Conservation (phyloP, 2,797 vertebrate species). For the Amblyraja radiata region DNA sequence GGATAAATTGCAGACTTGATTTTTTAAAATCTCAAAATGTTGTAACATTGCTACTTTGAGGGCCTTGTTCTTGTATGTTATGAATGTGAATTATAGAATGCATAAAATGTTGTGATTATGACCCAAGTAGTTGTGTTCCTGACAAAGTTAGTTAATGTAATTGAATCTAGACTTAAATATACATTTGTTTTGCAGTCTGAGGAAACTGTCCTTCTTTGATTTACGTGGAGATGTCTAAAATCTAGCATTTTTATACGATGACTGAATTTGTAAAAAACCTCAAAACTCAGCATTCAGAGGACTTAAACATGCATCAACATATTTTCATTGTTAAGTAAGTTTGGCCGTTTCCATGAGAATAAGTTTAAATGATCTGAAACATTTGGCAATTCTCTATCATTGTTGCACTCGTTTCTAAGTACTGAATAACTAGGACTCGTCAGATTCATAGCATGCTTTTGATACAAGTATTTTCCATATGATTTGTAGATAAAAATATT, state of each 20-base stretch:
- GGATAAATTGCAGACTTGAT: too few species aligned
- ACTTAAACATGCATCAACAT: background rate
- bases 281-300: background rate
- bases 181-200: background rate
- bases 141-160: background rate
- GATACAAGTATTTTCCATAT: background rate
- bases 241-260: background rate
- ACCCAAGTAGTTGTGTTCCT: background rate
- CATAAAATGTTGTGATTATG: too few species aligned
- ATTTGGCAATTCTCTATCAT: background rate
- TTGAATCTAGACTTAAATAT: background rate
- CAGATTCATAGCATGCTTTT: background rate
- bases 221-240: background rate
- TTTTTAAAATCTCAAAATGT: too few species aligned
- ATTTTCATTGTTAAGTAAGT: background rate
- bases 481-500: background rate
- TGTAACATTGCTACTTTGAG: too few species aligned
- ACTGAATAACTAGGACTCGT: background rate
- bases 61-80: background rate
- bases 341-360: background rate
- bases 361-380: background rate
- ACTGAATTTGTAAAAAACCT: background rate
- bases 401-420: background rate
- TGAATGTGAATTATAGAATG: background rate
- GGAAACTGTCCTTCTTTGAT: background rate